phyloP scores from a whole-genome alignment of 2,888 invertebrate genomes.

The Chaetoderma sp. region DNA sequence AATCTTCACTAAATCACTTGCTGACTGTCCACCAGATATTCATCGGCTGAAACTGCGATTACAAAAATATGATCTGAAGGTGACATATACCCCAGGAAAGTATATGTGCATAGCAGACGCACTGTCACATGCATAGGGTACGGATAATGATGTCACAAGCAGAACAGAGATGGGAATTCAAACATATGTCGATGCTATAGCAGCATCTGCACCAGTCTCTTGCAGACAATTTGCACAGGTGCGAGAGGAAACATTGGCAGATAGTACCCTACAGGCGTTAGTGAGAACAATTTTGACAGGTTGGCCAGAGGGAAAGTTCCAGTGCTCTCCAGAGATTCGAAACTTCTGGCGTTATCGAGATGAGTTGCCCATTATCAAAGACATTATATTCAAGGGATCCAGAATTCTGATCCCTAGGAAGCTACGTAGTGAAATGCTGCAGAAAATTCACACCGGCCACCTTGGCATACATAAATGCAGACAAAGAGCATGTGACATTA shows the following conservation, averaged over 20 bases:
- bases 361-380: conserved; percentile 1
- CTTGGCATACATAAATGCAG: conserved; percentile 22
- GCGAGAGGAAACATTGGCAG: not conserved
- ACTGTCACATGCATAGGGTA: conserved; percentile 11
- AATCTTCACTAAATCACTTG: not conserved
- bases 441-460: conserved; percentile 19
- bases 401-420: conserved; percentile 20
- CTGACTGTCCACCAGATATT: conserved; percentile 2
- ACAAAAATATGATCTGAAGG: conserved; percentile 24
- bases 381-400: conserved; percentile 16
- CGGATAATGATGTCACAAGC: not conserved
- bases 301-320: conserved; percentile 5
- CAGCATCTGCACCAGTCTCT: not conserved
- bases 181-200: conserved; percentile 7
- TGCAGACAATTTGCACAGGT: conserved; percentile 1
- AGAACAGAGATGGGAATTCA: conserved; percentile 1
- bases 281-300: not conserved
- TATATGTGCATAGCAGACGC: conserved; percentile 26
- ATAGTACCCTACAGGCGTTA: not conserved
- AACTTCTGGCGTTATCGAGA: conserved; percentile 16
- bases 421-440: conserved; percentile 21
- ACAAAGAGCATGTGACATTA: conserved; percentile 12
- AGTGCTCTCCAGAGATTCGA: not conserved
- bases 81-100: conserved; percentile 21
- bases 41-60: conserved; percentile 12